Evolutionary conservation across 1,140 invertebrate species (phyloP), one percentile per base, ranked within the genome.

Genomic region (Archivesica marissinica): DNA sequence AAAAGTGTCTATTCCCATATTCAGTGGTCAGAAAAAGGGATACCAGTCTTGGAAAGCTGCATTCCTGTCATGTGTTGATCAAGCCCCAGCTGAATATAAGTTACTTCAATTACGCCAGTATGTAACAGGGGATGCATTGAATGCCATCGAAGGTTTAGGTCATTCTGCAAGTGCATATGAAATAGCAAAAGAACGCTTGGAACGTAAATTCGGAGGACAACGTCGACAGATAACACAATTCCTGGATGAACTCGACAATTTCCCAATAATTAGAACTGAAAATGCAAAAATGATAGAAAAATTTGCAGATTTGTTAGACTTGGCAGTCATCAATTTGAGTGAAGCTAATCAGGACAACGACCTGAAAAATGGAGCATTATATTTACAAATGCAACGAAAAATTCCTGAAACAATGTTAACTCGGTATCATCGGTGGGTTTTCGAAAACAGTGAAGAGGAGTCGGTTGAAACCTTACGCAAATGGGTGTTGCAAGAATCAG

Each of bases 31-130:
- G 30, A 38, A 13, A 13, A 28, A 33, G 6, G 39, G 39, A 39
- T 30, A 70, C 39, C 25, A 28, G 15, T 13, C 25, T 7, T 70
- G 66, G 66, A 70, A 70, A 39, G 17, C 66, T 30, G 66, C 66
- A 11, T 70, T 70, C 35, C 15, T 70, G 35, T 7, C 66, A 23
- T 70, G 66, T 23, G 11, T 70, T 11, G 66, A 70, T 35, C 30
- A 23, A 70, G 66, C 66, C 17, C 66, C 66, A 13, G 66, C 66
- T 15, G 66, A 70, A 13, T 70, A 70, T 35, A 70, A 70, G 66
- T 39, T 70, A 17, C 39, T 70, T 15, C 66, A 70, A 23, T 38
- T 70, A 38, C 7, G 66, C 13, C 66, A 70, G 66, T 70, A 35
- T 70, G 13, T 33, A 7, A 70, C 13, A 13, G 66, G 35, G 13